phyloP scores from a whole-genome alignment of 2,888 invertebrate species.

The Diabrotica balteata region DNA sequence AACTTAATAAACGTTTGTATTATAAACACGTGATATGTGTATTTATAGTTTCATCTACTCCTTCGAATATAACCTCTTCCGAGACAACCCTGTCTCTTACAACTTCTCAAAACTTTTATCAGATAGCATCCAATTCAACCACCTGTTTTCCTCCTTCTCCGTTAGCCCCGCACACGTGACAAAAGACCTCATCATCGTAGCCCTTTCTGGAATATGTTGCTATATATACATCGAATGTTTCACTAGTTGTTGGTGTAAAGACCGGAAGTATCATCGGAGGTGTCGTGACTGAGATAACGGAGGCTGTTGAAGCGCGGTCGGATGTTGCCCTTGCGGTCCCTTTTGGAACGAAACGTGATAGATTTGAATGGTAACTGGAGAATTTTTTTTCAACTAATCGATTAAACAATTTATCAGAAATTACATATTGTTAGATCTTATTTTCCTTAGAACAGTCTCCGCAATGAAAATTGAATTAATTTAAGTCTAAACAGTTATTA shows the following conservation, averaged over 20 bases:
- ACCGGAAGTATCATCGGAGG: conserved; percentile 40
- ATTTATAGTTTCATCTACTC: too few relatives aligned
- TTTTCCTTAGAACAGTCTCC: too few relatives aligned
- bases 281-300: conserved; percentile 41
- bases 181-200: conserved; percentile 24
- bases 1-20: too few relatives aligned
- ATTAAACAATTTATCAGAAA: too few relatives aligned
- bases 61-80: too few relatives aligned
- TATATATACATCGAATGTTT: conserved; percentile 33
- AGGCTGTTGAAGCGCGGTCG: conserved; percentile 35
- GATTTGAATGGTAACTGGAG: not conserved
- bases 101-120: conserved; percentile 11
- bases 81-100: not conserved
- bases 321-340: conserved; percentile 11
- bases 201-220: conserved; percentile 20
- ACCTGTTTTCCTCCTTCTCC: conserved; percentile 17
- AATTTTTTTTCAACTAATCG: too few relatives aligned
- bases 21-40: too few relatives aligned
- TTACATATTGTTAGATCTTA: too few relatives aligned
- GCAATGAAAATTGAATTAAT: too few relatives aligned
- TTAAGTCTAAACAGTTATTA: too few relatives aligned
- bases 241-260: conserved; percentile 41
- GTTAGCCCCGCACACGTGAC: conserved; percentile 9
- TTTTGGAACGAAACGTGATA: not conserved
- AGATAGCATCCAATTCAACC: conserved; percentile 17